A percentile compares a stretch with the other conserved stretches of the same genome.
Conservation (phyloP, 2,888 invertebrate species). For the Lobophora halterata region DNA sequence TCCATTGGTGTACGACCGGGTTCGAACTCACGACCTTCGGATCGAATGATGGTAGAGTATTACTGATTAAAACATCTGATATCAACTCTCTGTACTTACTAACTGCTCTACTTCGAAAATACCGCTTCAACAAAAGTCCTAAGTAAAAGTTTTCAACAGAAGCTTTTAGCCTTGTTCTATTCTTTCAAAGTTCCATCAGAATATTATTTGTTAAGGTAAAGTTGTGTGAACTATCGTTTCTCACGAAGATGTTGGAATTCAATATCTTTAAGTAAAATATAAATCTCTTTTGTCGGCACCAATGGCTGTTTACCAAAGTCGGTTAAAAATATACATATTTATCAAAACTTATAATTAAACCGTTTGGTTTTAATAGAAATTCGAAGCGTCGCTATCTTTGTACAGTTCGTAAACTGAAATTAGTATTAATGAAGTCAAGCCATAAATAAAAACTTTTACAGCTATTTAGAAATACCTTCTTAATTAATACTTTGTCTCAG, state of each 20-base stretch:
- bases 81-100: too few species aligned
- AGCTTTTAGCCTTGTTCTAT: too few species aligned
- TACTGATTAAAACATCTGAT: too few species aligned
- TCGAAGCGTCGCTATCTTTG: slow-evolving; percentile 37
- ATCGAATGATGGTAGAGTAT: too few species aligned
- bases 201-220: too few species aligned
- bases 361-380: slow-evolving; percentile 37
- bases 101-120: too few species aligned
- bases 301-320: slow-evolving; percentile 16
- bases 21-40: too few species aligned
- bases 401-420: slow-evolving; percentile 29
- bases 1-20: too few species aligned
- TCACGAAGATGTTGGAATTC: slow-evolving; percentile 4
- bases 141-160: too few species aligned
- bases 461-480: slow-evolving; percentile 21
- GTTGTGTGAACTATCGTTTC: slow-evolving; percentile 2
- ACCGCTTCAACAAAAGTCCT: too few species aligned
- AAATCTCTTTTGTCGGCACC: slow-evolving; percentile 10
- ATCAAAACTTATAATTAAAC: slow-evolving; percentile 34
- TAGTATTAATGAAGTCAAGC: slow-evolving; percentile 35
- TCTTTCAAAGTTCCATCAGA: too few species aligned
- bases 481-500: slow-evolving; percentile 24
- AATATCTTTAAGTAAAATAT: slow-evolving; percentile 12
- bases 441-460: slow-evolving; percentile 26
- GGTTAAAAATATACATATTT: slow-evolving; percentile 13